Evolutionary conservation across 1,140 invertebrate genomes (phyloP).

Genomic region (Euschistus heros): DNA sequence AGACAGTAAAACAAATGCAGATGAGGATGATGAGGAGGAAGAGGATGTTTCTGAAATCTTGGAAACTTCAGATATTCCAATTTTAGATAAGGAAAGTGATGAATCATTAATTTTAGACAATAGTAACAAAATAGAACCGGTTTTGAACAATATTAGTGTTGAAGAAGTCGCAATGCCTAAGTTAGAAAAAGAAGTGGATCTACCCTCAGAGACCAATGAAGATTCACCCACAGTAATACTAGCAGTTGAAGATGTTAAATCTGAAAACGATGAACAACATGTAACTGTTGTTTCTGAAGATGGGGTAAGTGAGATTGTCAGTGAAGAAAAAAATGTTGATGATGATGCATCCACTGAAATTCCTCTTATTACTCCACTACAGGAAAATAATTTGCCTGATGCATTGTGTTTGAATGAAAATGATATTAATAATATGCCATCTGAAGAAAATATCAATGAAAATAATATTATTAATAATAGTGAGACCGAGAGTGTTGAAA

Average conservation of each 20-base stretch:
- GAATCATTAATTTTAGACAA: neutral
- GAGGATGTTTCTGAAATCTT: neutral
- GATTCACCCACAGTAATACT: neutral
- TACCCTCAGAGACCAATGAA: neutral
- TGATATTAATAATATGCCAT: too few relatives aligned
- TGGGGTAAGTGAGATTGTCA: neutral
- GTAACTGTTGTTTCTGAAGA: neutral
- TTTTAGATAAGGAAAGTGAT: conserved; percentile 3
- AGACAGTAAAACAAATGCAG: neutral
- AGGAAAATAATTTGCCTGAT: neutral
- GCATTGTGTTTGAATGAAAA: neutral
- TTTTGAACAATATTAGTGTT: neutral
- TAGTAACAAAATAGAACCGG: neutral
- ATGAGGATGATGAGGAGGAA: neutral
- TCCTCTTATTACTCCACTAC: neutral
- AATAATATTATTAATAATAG: neutral
- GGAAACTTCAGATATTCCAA: neutral
- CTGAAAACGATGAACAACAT: neutral
- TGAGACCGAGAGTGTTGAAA: neutral
- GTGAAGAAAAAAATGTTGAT: neutral
- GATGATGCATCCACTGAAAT: neutral
- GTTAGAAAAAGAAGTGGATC: conserved; percentile 6
- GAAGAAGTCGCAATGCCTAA: conserved; percentile 6
- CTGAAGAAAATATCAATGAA: neutral
- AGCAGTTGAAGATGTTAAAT: neutral